A percentile compares a stretch with the other conserved stretches of the same genome.
phyloP scores from a whole-genome alignment of 2,113 vertebrate genomes.

The Oplegnathus fasciatus region DNA sequence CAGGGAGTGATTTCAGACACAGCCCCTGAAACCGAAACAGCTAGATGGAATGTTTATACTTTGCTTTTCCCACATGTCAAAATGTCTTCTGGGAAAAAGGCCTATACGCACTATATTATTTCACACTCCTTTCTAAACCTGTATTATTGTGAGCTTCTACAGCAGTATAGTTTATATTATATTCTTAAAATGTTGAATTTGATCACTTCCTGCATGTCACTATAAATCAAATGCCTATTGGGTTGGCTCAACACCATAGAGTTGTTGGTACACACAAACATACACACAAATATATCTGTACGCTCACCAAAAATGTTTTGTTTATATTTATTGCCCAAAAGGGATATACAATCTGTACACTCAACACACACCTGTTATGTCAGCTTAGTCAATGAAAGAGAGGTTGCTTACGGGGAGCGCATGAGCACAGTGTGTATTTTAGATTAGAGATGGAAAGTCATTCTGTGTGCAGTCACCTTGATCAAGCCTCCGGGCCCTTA shows the following conservation, averaged over 20 bases:
- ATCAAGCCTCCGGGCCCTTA: slow-evolving; percentile 49
- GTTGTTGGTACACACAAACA: not conserved
- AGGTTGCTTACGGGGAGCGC: slow-evolving; percentile 8
- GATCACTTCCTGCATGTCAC: not conserved
- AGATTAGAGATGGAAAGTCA: slow-evolving; percentile 75
- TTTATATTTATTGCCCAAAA: not conserved
- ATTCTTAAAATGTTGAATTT: not conserved
- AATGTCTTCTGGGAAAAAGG: no score
- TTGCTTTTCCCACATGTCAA: no score
- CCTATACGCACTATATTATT: not conserved
- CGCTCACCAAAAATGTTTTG: not conserved
- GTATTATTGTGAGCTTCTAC: not conserved
- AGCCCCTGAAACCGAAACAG: no score
- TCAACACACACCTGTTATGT: slow-evolving; percentile 40
- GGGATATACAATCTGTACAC: not conserved
- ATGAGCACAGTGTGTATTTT: slow-evolving; percentile 63
- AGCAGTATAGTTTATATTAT: not conserved
- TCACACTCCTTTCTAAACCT: not conserved
- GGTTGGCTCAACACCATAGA: not conserved
- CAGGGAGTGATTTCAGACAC: no score
- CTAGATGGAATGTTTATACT: no score
- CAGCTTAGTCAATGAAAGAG: slow-evolving; percentile 31
- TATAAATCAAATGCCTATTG: not conserved
- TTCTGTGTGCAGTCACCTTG: slow-evolving; percentile 75
- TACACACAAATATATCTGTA: not conserved